Percentiles rank a stretch among this genome's conserved stretches.
Conservation (phyloP, 2,888 invertebrate genomes). For the Candidula unifasciata region DNA sequence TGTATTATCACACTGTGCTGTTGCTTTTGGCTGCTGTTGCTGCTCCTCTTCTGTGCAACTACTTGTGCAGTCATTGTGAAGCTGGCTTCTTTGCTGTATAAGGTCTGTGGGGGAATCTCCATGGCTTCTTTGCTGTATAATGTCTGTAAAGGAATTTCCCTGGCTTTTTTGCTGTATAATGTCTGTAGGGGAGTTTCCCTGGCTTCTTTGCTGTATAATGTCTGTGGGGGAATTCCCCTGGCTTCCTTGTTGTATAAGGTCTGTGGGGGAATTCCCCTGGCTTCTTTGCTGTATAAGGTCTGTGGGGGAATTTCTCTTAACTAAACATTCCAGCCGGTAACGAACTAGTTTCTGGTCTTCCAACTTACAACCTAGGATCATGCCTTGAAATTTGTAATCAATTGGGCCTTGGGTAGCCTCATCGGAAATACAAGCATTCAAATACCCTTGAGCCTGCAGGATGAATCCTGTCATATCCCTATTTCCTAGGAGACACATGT, state of each 20-base stretch:
- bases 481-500: slow-evolving; percentile 56
- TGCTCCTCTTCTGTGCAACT: too few relatives aligned
- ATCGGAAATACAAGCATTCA: slow-evolving; percentile 78
- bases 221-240: slow-evolving; percentile 21
- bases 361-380: slow-evolving; percentile 77
- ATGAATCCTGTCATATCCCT: slow-evolving; percentile 60
- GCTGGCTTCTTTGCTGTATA: too few relatives aligned
- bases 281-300: neutral
- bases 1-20: too few relatives aligned
- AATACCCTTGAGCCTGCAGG: slow-evolving; percentile 69
- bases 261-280: slow-evolving; percentile 1
- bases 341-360: slow-evolving; percentile 78
- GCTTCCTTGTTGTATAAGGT: neutral
- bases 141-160: too few relatives aligned
- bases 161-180: too few relatives aligned
- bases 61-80: too few relatives aligned
- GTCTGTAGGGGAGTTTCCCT: too few relatives aligned
- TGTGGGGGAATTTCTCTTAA: slow-evolving; percentile 30
- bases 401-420: slow-evolving; percentile 66
- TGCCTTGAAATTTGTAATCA: slow-evolving; percentile 76
- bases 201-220: neutral
- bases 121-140: too few relatives aligned
- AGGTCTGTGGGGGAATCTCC: too few relatives aligned
- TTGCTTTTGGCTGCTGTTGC: too few relatives aligned
- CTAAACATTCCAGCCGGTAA: slow-evolving; percentile 57